Conservation (phyloP, 2,113 vertebrate genomes). For the Ameiurus melas region DNA sequence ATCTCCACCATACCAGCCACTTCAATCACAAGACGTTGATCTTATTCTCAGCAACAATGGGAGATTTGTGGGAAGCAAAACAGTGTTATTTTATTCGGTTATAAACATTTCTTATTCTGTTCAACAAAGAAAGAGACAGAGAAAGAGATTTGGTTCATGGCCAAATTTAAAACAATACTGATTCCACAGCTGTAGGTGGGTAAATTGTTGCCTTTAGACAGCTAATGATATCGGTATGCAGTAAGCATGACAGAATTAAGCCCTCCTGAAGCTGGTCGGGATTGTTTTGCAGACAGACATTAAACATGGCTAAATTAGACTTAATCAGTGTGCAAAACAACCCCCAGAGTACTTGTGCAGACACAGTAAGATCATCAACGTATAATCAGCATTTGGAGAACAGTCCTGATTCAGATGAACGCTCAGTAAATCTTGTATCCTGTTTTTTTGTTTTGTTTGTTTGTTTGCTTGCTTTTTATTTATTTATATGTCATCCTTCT, state of each 20-base stretch:
- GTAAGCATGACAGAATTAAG: neutral
- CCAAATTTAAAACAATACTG: neutral
- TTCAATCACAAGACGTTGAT: conserved; percentile 6
- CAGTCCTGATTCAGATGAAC: conserved; percentile 1
- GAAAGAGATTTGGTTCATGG: neutral
- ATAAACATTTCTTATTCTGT: neutral
- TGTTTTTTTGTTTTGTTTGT: neutral
- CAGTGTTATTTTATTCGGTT: neutral
- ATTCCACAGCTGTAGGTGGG: neutral
- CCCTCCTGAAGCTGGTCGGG: neutral
- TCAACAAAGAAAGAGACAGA: neutral
- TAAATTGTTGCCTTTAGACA: neutral
- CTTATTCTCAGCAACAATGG: neutral
- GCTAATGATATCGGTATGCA: neutral
- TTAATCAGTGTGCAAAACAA: neutral
- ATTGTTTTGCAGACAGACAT: neutral
- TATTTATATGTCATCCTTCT: conserved; percentile 53
- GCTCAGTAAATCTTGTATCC: neutral
- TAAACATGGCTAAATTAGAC: neutral
- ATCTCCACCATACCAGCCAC: no score
- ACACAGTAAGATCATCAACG: neutral
- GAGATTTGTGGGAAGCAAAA: neutral
- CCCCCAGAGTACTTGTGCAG: neutral
- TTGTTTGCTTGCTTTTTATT: neutral
- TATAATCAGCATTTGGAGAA: conserved; percentile 6